phyloP scores from a whole-genome alignment of 2,113 vertebrate species.

The Sardina pilchardus region DNA sequence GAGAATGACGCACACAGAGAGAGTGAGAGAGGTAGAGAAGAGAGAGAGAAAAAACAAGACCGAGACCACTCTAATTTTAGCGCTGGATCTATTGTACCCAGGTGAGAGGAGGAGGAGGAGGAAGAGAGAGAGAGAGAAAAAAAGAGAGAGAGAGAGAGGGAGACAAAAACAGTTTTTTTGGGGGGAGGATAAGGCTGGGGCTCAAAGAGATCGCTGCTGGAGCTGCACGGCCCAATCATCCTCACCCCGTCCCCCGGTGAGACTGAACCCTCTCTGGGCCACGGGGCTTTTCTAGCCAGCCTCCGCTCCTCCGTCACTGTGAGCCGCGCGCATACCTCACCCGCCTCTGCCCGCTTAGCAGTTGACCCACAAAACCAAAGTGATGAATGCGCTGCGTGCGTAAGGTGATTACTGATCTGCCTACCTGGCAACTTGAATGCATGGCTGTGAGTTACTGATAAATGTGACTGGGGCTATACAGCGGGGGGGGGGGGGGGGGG shows the following conservation, averaged over 20 bases:
- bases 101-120: neutral
- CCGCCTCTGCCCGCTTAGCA: neutral
- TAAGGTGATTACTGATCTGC: conserved; percentile 6
- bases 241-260: neutral
- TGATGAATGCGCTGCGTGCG: neutral
- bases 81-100: neutral
- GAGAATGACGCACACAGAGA: conserved; percentile 14
- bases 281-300: neutral
- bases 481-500: too few relatives aligned
- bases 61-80: conserved; percentile 19
- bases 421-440: neutral
- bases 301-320: neutral
- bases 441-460: neutral
- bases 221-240: neutral
- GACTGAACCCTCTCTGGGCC: neutral
- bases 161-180: conserved; percentile 1
- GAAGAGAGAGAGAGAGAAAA: conserved; percentile 26
- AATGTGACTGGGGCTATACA: neutral
- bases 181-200: neutral
- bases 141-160: conserved; percentile 19
- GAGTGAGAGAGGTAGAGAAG: conserved; percentile 4
- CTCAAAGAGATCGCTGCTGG: neutral
- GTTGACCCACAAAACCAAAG: neutral
- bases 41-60: conserved; percentile 24
- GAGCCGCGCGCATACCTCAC: neutral